These are phyloP conservation scores for Xylophagus ater DNA, from an alignment of 2,888 invertebrate genomes.

Conservation along the genomic window DNA sequence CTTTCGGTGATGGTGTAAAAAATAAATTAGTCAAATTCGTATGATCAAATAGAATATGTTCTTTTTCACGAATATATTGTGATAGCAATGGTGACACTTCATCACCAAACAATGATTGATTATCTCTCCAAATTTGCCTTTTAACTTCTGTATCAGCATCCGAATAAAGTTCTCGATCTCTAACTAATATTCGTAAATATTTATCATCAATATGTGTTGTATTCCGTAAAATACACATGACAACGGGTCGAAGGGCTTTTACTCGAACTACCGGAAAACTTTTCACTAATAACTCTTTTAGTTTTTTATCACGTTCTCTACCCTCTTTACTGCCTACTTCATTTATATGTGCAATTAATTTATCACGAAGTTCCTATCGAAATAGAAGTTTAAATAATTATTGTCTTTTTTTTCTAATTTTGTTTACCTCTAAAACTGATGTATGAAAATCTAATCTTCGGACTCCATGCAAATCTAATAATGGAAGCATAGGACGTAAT, in stretches of 20 bases:
- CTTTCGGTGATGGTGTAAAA: conserved; percentile 89
- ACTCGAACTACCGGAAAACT: conserved; percentile 91
- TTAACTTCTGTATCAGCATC: conserved; percentile 95
- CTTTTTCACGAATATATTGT: conserved; percentile 89
- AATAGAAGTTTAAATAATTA: conserved; percentile 39
- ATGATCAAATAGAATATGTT: conserved; percentile 82
- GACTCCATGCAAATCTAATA: conserved; percentile 89
- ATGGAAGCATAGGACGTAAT: conserved; percentile 83
- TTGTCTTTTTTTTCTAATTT: neutral
- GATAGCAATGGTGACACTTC: conserved; percentile 92
- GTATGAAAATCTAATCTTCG: conserved; percentile 89
- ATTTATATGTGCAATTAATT: conserved; percentile 68
- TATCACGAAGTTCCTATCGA: conserved; percentile 51
- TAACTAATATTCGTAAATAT: conserved; percentile 62
- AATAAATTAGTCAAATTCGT: conserved; percentile 71
- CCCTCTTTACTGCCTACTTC: conserved; percentile 66
- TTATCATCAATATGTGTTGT: conserved; percentile 89
- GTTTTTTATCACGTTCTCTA: conserved; percentile 64
- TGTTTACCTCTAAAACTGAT: conserved; percentile 62
- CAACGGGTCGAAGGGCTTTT: conserved; percentile 81
- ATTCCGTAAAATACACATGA: conserved; percentile 88
- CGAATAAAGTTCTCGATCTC: conserved; percentile 80
- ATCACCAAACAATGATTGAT: conserved; percentile 91
- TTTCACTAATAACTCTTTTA: conserved; percentile 81
- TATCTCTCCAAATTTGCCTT: conserved; percentile 96